These are phyloP conservation scores for Mongoloraphidia duomilia DNA, from an alignment of 2,888 invertebrate species.

Conservation along the genomic window DNA sequence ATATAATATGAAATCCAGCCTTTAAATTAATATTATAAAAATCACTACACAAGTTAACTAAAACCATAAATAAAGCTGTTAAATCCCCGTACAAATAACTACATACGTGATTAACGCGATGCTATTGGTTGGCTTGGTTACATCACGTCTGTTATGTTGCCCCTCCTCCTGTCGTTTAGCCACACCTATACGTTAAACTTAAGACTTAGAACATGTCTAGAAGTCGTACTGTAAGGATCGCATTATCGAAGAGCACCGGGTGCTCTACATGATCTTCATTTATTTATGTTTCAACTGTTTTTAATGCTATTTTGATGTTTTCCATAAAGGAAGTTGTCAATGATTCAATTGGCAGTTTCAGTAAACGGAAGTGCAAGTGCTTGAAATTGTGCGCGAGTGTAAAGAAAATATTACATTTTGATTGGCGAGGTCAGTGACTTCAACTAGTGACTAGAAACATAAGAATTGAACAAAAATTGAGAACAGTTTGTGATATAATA, in stretches of 20 bases:
- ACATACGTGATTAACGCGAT: not conserved
- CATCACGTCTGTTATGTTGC: not conserved
- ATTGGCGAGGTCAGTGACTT: no score
- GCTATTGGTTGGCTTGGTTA: not conserved
- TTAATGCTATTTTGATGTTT: no score
- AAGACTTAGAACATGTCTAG: constrained; percentile 5
- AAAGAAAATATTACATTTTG: no score
- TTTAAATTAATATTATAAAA: not conserved
- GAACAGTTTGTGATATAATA: no score
- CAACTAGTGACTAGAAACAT: no score
- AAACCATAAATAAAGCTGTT: constrained; percentile 7
- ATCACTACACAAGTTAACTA: not conserved
- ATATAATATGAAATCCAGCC: not conserved
- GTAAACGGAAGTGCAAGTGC: no score
- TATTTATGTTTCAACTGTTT: no score
- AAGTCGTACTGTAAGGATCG: constrained; percentile 1
- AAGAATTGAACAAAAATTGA: no score
- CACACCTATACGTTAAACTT: constrained; percentile 2
- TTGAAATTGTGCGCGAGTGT: no score
- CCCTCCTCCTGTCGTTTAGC: constrained; percentile 4
- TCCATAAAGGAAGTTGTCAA: no score
- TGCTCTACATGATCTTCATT: not conserved
- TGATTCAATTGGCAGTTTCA: no score
- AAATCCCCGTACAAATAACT: constrained; percentile 1
- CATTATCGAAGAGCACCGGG: not conserved